Base-by-base conservation (phyloP, 2,888 invertebrate genomes). In the Meta bourneti region DNA sequence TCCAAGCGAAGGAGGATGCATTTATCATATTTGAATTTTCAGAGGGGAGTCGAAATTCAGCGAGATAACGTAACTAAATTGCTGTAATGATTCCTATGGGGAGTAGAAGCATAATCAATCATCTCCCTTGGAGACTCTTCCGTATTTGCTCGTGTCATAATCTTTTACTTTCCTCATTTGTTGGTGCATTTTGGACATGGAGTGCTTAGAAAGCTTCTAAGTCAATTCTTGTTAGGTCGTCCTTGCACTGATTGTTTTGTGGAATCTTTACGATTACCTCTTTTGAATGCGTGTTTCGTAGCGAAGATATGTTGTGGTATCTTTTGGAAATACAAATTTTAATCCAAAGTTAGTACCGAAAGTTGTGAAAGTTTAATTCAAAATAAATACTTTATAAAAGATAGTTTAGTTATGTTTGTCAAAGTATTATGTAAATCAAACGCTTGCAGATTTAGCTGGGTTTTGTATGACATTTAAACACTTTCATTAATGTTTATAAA, bases 91-190 rank as follows among this genome's bases (percentile, higher is more conserved):
- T 82, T 71, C 82, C 70, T 34, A 11, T 71, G 82, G 20, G 71
- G 49, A 20, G 70, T 9, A 51, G 0, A 16, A 20, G 82, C 19
- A 51, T 71, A 82, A 82, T 82, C 82, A 70, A 82, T 82, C 82
- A 82, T 82, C 19, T 82, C 20, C 71, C 70, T 71, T 48, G 70
- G 49, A 71, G 70, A n/a, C 70, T 19, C 16, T 49, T 19, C 49
- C 82, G 70, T 71, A 82, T 82, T 69, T 82, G 51, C 82, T 20
- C 71, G 70, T 82, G 82, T 72, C 52, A 52, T 71, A 69, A 82
- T 82, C 70, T 82, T 19, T 71, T 71, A 70, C 71, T 70, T 71
- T 19, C 70, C 71, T 82, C 82, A 49, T 71, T 19, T 70, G 71
- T 82, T 82, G 70, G 71, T 52, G 69, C 19, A 71, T 19, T 82